Percentiles rank a stretch among this genome's conserved stretches.
Evolutionary conservation across 2,888 invertebrate genomes (phyloP).

Genomic region (Dioctria rufipes): DNA sequence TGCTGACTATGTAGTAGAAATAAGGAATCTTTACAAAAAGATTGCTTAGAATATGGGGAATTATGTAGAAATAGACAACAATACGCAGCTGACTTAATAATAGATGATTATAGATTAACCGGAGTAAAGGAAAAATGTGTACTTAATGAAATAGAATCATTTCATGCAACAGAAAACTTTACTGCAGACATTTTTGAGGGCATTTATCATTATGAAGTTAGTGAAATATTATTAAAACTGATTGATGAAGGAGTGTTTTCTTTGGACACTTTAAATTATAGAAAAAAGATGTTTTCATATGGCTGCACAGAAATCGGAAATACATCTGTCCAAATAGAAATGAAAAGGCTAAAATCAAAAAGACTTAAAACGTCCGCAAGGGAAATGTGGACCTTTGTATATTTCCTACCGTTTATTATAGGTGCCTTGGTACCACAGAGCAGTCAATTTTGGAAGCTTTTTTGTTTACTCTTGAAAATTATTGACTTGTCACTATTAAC

Average conservation of each 20-base stretch:
- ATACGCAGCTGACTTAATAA: background rate
- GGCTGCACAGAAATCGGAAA: background rate
- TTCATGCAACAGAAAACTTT: background rate
- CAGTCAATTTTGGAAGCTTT: too few species aligned
- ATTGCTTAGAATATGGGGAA: too few species aligned
- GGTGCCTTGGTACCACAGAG: too few species aligned
- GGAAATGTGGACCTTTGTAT: too few species aligned
- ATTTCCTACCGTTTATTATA: too few species aligned
- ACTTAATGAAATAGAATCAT: background rate
- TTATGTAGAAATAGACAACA: background rate
- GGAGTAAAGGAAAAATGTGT: background rate
- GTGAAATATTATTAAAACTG: background rate
- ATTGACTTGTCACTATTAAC: too few species aligned
- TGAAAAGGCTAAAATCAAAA: too few species aligned
- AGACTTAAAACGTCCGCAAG: too few species aligned
- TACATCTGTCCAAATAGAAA: too few species aligned
- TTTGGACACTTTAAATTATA: background rate
- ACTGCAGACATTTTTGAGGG: background rate
- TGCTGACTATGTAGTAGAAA: too few species aligned
- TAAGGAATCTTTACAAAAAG: too few species aligned
- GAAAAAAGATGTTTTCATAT: conserved; percentile 4
- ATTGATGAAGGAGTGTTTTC: background rate
- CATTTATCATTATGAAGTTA: background rate
- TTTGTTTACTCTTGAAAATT: too few species aligned
- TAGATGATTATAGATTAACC: background rate